A percentile compares a stretch with the other conserved stretches of the same genome.
Conservation (phyloP, 2,113 vertebrate genomes). For the Semicossyphus pulcher region DNA sequence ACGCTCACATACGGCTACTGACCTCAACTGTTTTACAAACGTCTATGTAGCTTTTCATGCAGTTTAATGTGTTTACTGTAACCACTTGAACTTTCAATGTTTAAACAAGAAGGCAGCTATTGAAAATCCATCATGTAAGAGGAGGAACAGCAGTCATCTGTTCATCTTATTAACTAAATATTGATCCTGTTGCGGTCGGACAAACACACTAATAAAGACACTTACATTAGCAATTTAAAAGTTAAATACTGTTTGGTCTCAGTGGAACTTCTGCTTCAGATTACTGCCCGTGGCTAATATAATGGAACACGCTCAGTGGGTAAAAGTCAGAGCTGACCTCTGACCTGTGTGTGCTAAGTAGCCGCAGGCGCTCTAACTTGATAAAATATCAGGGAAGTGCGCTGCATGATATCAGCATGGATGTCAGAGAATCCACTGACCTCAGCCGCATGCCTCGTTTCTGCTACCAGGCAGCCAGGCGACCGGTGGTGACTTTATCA, state of each 20-base stretch:
- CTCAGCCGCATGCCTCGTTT: conserved; percentile 15
- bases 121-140: not conserved
- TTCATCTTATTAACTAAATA: not conserved
- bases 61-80: conserved; percentile 40
- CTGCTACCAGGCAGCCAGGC: conserved; percentile 29
- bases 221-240: conserved; percentile 43
- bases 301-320: conserved; percentile 85
- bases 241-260: conserved; percentile 82
- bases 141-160: not conserved
- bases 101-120: conserved; percentile 6
- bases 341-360: conserved; percentile 92
- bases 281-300: conserved; percentile 88
- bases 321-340: conserved; percentile 86
- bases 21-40: conserved; percentile 67
- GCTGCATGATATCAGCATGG: conserved; percentile 51
- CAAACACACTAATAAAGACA: not conserved
- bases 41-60: conserved; percentile 34
- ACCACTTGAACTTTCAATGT: not conserved
- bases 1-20: conserved; percentile 61
- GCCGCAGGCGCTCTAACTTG: conserved; percentile 84
- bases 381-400: conserved; percentile 89
- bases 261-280: conserved; percentile 88
- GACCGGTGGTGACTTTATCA: conserved; percentile 10
- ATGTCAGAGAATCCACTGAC: conserved; percentile 44
- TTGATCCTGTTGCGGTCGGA: not conserved